Percentiles rank a stretch among this genome's conserved stretches.
Conservation (phyloP, 2,888 invertebrate species). For the Beris morrisii region DNA sequence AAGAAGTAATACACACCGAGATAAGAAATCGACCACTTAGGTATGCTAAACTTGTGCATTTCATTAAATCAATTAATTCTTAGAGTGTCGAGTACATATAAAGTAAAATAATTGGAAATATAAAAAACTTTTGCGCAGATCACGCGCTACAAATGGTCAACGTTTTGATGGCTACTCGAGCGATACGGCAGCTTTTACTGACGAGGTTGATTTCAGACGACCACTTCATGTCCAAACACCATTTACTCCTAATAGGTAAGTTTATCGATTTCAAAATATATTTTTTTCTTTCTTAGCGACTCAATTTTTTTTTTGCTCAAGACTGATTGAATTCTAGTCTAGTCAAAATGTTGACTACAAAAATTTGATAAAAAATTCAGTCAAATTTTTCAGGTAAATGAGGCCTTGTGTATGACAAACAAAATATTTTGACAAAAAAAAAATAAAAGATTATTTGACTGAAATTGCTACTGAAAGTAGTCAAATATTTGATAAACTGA, state of each 20-base stretch:
- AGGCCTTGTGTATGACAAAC: too few species aligned
- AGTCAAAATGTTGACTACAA: background rate
- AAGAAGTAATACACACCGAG: conserved; percentile 60
- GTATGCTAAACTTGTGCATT: conserved; percentile 41
- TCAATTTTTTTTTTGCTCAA: background rate
- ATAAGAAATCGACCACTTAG: conserved; percentile 59
- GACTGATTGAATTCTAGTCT: background rate
- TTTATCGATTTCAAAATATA: background rate
- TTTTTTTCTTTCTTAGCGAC: background rate
- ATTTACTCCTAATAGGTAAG: conserved; percentile 42
- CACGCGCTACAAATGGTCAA: conserved; percentile 40
- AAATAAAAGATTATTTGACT: too few species aligned
- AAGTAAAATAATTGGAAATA: background rate
- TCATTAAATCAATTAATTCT: too few species aligned
- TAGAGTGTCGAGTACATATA: too few species aligned
- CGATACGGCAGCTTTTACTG: conserved; percentile 45
- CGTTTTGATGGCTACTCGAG: conserved; percentile 46
- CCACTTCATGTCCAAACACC: conserved; percentile 45
- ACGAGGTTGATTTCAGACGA: conserved; percentile 44
- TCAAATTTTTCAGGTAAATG: too few species aligned
- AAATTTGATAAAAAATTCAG: background rate
- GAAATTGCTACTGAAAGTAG: too few species aligned
- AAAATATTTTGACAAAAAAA: too few species aligned
- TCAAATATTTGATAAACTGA: too few species aligned
- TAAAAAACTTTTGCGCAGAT: conserved; percentile 33